Percentiles rank a stretch among this genome's conserved stretches.
These are phyloP conservation scores for Oryzias melastigma DNA, from an alignment of 2,113 vertebrate genomes.

Conservation along the genomic window DNA sequence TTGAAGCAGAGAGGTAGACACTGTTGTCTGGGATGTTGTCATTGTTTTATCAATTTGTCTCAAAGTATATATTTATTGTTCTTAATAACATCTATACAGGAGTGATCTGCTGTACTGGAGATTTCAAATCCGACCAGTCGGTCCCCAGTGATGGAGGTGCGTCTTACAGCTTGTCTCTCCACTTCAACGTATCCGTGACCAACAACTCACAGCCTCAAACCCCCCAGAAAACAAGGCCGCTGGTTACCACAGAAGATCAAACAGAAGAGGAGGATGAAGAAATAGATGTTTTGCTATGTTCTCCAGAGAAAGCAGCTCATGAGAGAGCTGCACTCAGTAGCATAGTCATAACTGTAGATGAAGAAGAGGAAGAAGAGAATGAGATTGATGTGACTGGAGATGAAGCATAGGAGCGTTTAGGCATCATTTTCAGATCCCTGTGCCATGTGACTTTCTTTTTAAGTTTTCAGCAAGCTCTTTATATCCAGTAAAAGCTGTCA, in stretches of 20 bases:
- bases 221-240: neutral
- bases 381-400: slow-evolving; percentile 69
- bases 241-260: neutral
- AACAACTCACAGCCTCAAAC: neutral
- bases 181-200: neutral
- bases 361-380: slow-evolving; percentile 49
- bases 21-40: no score
- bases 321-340: neutral
- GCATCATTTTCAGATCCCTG: slow-evolving; percentile 1
- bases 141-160: neutral
- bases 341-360: slow-evolving; percentile 20
- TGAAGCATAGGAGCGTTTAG: slow-evolving; percentile 38
- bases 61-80: no score
- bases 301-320: slow-evolving; percentile 21
- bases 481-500: no score
- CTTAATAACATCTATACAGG: neutral
- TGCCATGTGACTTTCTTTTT: neutral
- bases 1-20: no score
- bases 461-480: no score
- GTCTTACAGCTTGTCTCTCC: neutral
- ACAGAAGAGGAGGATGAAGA: slow-evolving; percentile 50
- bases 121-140: accelerated
- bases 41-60: neutral
- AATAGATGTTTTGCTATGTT: slow-evolving; percentile 63
- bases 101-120: neutral